Evolutionary conservation across 2,797 vertebrate species (phyloP).

Genomic region (Moxostoma hubbsi): DNA sequence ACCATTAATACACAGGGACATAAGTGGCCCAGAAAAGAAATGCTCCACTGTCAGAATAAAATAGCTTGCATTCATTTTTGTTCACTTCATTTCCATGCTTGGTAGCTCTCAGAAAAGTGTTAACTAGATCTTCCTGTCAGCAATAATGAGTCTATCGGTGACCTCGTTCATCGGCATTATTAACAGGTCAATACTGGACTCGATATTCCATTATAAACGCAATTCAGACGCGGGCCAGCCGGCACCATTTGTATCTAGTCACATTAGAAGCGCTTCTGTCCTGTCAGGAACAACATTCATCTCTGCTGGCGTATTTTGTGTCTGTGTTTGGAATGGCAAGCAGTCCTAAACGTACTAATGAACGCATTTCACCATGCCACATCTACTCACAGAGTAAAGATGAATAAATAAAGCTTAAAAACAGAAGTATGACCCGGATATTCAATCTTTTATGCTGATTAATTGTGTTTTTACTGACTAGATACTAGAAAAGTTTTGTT

Average conservation of each 20-base stretch:
- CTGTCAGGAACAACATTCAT: slow-evolving; percentile 10
- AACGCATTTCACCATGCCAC: background rate
- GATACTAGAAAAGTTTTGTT: no score
- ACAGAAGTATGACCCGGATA: background rate
- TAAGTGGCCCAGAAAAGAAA: background rate
- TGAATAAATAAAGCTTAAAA: background rate
- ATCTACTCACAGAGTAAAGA: background rate
- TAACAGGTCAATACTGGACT: slow-evolving; percentile 42
- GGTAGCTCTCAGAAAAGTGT: background rate
- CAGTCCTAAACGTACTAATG: no score
- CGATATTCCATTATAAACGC: slow-evolving; percentile 36
- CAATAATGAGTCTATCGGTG: slow-evolving; percentile 26
- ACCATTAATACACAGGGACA: no score
- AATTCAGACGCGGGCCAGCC: background rate
- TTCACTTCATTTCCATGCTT: background rate
- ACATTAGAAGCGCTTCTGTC: background rate
- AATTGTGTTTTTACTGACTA: background rate
- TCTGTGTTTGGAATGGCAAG: background rate
- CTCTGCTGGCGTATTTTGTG: background rate
- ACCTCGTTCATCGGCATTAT: slow-evolving; percentile 37
- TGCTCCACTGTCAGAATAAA: background rate
- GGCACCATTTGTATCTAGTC: background rate
- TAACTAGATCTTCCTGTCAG: slow-evolving; percentile 37
- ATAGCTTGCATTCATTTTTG: background rate
- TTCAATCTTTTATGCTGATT: no score